Percentiles rank a stretch among this genome's conserved stretches.
These are phyloP conservation scores for Drosophila phalerata DNA, from an alignment of 2,888 invertebrate genomes.

Conservation along the genomic window DNA sequence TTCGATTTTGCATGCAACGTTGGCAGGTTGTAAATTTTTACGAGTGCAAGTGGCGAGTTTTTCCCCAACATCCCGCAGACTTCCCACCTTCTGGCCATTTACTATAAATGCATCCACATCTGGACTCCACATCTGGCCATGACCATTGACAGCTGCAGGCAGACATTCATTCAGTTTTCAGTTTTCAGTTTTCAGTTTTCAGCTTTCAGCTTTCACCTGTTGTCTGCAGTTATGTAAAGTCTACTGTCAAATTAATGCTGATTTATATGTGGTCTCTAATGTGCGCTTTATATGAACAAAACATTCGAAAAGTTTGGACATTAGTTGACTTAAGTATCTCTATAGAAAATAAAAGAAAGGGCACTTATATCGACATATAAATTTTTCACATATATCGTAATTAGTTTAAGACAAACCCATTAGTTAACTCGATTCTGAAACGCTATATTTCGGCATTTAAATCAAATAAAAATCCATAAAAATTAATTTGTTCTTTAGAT, in stretches of 20 bases:
- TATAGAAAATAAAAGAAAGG: not conserved
- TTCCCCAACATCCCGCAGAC: slow-evolving; percentile 42
- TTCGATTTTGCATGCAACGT: slow-evolving; percentile 78
- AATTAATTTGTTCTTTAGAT: too few species aligned
- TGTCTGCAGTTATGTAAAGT: slow-evolving; percentile 74
- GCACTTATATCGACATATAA: not conserved
- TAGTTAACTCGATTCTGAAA: too few species aligned
- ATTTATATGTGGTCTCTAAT: slow-evolving; percentile 75
- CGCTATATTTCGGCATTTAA: too few species aligned
- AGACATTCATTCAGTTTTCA: slow-evolving; percentile 42
- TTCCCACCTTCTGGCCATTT: not conserved
- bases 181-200: slow-evolving; percentile 78
- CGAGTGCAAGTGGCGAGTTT: slow-evolving; percentile 74
- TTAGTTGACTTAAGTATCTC: slow-evolving; percentile 1
- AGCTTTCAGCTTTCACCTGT: slow-evolving; percentile 76
- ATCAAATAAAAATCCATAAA: too few species aligned
- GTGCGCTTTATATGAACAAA: slow-evolving; percentile 53
- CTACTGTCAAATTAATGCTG: slow-evolving; percentile 80
- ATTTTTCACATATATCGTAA: too few species aligned
- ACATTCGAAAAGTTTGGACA: not conserved
- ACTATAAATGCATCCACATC: slow-evolving; percentile 4
- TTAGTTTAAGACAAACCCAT: too few species aligned
- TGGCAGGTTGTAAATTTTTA: slow-evolving; percentile 71
- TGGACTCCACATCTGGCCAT: slow-evolving; percentile 47
- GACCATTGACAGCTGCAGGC: slow-evolving; percentile 69